Evolutionary conservation across 2,888 invertebrate genomes (phyloP).

Genomic region (Acanthococcus lagerstroemiae): DNA sequence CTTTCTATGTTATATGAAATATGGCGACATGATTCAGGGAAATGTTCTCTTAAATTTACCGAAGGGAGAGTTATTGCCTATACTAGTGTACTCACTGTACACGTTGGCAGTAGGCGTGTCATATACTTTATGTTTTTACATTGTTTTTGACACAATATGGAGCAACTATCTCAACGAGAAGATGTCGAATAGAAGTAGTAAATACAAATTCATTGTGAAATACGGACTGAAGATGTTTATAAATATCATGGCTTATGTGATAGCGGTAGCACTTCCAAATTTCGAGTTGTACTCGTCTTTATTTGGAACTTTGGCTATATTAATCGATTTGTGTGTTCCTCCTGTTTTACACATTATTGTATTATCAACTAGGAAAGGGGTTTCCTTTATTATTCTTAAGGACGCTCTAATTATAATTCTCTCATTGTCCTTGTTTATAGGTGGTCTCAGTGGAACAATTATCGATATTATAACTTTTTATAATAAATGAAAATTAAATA

Average conservation of each 20-base stretch:
- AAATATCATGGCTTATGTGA: not conserved
- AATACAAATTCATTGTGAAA: not conserved
- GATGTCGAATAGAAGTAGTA: not conserved
- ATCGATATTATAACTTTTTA: too few relatives aligned
- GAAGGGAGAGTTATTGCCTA: not conserved
- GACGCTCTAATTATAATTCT: too few relatives aligned
- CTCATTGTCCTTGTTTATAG: too few relatives aligned
- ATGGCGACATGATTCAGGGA: constrained; percentile 59
- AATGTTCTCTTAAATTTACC: constrained; percentile 82
- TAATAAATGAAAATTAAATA: too few relatives aligned
- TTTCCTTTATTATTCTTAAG: too few relatives aligned
- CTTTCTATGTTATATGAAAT: constrained; percentile 80
- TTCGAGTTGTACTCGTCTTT: not conserved
- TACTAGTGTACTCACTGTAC: not conserved
- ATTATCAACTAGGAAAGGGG: too few relatives aligned
- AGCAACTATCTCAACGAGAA: not conserved
- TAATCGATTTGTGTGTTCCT: constrained; percentile 3
- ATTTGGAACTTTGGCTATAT: not conserved
- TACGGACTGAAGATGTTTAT: not conserved
- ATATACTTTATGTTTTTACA: not conserved
- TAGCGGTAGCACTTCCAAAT: not conserved
- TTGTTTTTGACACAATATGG: constrained; percentile 14
- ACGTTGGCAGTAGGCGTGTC: constrained; percentile 3
- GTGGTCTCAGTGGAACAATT: too few relatives aligned
- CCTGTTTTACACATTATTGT: constrained; percentile 6